Evolutionary conservation across 1,140 invertebrate species (phyloP).

Genomic region (Tribolium madens): DNA sequence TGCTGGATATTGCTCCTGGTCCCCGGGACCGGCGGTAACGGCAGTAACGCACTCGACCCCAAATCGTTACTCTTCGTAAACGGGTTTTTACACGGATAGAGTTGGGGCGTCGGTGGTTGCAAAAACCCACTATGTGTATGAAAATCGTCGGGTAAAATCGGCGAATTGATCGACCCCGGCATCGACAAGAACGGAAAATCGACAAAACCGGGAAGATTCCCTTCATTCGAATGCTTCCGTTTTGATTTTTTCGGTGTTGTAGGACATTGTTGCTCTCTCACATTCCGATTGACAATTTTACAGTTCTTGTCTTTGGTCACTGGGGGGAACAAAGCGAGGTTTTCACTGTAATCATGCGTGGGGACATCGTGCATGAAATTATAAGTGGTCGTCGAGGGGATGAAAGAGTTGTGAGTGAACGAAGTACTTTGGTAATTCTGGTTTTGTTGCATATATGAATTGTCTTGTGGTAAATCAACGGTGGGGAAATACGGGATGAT

Average conservation of each 20-base stretch:
- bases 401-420: slow-evolving; percentile 57
- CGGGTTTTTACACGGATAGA: slow-evolving; percentile 63
- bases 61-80: slow-evolving; percentile 55
- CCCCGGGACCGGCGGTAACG: slow-evolving; percentile 49
- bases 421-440: slow-evolving; percentile 55
- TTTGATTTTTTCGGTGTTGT: slow-evolving; percentile 42
- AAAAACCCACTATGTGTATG: slow-evolving; percentile 61
- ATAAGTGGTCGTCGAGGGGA: slow-evolving; percentile 57
- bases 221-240: slow-evolving; percentile 49
- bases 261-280: slow-evolving; percentile 6
- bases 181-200: slow-evolving; percentile 64
- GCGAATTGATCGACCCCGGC: slow-evolving; percentile 63
- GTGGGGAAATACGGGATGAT: slow-evolving; percentile 59
- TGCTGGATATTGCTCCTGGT: slow-evolving; percentile 55
- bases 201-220: slow-evolving; percentile 57
- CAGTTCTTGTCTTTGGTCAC: slow-evolving; percentile 21
- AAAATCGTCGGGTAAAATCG: slow-evolving; percentile 64
- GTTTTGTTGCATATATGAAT: slow-evolving; percentile 56
- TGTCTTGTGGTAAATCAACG: slow-evolving; percentile 59
- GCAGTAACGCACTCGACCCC: slow-evolving; percentile 51
- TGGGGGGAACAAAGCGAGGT: slow-evolving; percentile 49
- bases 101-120: slow-evolving; percentile 58
- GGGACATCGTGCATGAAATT: slow-evolving; percentile 59
- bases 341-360: slow-evolving; percentile 51
- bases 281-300: slow-evolving; percentile 33